Evolutionary conservation across 2,113 vertebrate species (phyloP), one percentile per base, ranked within the genome.

Genomic region (Caranx ignobilis): DNA sequence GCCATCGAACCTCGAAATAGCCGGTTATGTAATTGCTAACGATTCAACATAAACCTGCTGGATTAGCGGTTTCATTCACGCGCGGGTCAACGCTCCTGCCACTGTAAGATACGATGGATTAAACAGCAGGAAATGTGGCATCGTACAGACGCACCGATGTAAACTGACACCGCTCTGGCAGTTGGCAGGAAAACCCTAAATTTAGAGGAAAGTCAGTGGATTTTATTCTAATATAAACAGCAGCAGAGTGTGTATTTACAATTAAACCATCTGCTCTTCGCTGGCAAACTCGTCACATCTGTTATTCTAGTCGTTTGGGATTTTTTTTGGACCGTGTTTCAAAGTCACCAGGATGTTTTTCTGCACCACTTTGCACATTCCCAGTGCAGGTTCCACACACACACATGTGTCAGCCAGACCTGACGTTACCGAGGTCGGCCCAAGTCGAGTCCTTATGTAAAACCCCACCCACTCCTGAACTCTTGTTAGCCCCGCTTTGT

Each of bases 341-440:
- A 80, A 56, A 79, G 55, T 67, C 67, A 76, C 31, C 72, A 79
- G 55, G 50, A 82, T 75, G 57, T 68, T 73, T 64, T 68, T 56
- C 39, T 57, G 77, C 67, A 77, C 71, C 57, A 85, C 41, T 84
- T 70, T 78, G 72, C 62, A 76, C 64, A 67, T 85, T 87, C 35
- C 61, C 64, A 41, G 41, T 48, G 26, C 79, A 74, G 62, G 31
- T 41, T 81, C 41, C 52, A 62, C 39, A 21, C 3, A 21, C 3
- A 43, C 59, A 79, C 88, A 82, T 76, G 65, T 85, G 87, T 78
- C 61, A 77, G 59, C 83, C 84, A 86, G 77, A 83, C 77, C 48
- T 59, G 55, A 62, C 54, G 54, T 77, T 77, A 55, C 73, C 10
- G 73, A 73, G 68, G 39, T 67, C 70, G 59, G 13, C 56, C 47